Base-by-base conservation (phyloP, 2,888 invertebrate genomes). In the Melanostoma scalare region DNA sequence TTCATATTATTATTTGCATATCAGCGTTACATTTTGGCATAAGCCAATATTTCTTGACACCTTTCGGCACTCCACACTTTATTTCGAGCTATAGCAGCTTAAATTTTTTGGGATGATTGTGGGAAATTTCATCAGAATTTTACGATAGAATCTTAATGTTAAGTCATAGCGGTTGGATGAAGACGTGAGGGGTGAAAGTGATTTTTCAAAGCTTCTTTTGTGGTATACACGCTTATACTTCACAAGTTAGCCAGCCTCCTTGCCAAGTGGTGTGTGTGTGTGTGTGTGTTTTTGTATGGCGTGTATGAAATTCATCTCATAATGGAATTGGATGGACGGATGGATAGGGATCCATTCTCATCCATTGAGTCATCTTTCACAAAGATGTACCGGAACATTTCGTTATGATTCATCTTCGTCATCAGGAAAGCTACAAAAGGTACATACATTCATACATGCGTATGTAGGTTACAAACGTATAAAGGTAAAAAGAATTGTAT, bases 361-460 rank as follows among this genome's bases (percentile, higher is more conserved):
- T 61, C 77, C 61, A 77, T 68, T 77, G 61, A 82, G 72, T 73
- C 72, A 82, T 82, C 56, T 53, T 68, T 68, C 50, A 46, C 9
- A 68, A 67, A 61, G 68, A 77, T 68, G 72, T 73, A 68, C 55
- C 73, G 61, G 68, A 77, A 77, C 38, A 77, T 61, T 73, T 67
- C 42, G 67, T 55, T 77, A 68, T 68, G 81, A 77, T 82, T 82
- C 73, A 82, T 77, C 81, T 73, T 77, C 81, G 72, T 73, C 73
- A 77, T 77, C 72, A 46, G 10, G 31, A 55, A 44, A 55, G 35
- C 55, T 50, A 63, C 48, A 38, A 56, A n/a, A 42, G 20, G 53
- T 33, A 52, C 42, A 50, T 30, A 44, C 33, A 56, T 2, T 6
- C 9, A 35, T 68, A 6, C 38, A 6, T 50, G 50, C 44, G 42